A percentile compares a stretch with the other conserved stretches of the same genome.
phyloP scores from a whole-genome alignment of 2,113 vertebrate genomes.

The Mugil cephalus region DNA sequence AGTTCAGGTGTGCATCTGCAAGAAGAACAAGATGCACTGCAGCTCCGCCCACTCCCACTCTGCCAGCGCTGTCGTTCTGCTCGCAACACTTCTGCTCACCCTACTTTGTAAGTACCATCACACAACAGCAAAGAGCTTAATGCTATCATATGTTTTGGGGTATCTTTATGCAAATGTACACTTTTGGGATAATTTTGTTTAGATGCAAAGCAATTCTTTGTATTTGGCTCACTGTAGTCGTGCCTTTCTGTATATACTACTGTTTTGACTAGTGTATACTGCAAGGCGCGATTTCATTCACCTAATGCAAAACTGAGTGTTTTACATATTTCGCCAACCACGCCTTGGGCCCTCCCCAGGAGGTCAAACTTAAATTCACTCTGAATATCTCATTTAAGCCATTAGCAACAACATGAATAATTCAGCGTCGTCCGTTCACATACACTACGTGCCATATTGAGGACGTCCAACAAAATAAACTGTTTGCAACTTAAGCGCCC shows the following conservation, averaged over 20 bases:
- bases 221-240: neutral
- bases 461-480: slow-evolving; percentile 53
- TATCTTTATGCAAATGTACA: neutral
- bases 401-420: slow-evolving; percentile 75
- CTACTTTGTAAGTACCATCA: slow-evolving; percentile 71
- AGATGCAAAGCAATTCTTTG: neutral
- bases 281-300: no score
- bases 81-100: slow-evolving; percentile 73
- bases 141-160: neutral
- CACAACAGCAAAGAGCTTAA: neutral
- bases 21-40: slow-evolving; percentile 97
- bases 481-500: slow-evolving; percentile 43
- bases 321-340: slow-evolving; percentile 7
- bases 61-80: slow-evolving; percentile 80
- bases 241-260: no score
- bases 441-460: slow-evolving; percentile 30
- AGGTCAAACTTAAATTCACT: slow-evolving; percentile 58
- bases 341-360: slow-evolving; percentile 36
- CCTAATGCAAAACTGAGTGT: slow-evolving; percentile 13
- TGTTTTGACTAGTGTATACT: no score
- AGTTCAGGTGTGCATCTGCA: slow-evolving; percentile 97
- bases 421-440: slow-evolving; percentile 62
- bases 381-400: slow-evolving; percentile 72
- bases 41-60: slow-evolving; percentile 84
- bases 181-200: neutral